A percentile compares a stretch with the other conserved stretches of the same genome.
These are phyloP conservation scores for Pristiophorus japonicus DNA, from an alignment of 2,113 vertebrate species.

Conservation along the genomic window DNA sequence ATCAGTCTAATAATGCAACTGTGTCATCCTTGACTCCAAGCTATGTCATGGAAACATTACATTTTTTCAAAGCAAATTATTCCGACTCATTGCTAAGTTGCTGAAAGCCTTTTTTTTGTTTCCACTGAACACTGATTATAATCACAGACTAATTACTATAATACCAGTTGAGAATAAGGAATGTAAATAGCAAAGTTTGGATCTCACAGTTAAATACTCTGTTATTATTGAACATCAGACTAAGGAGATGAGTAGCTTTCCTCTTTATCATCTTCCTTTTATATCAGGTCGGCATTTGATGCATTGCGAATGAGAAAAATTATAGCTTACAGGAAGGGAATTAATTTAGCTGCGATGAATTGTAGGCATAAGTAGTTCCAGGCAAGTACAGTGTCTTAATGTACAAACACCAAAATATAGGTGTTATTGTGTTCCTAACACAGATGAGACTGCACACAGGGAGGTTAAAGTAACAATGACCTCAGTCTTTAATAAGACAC, in stretches of 20 bases:
- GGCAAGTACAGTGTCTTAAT: neutral
- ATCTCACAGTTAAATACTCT: neutral
- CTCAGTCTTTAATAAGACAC: too few relatives aligned
- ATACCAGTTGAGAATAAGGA: neutral
- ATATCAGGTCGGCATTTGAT: neutral
- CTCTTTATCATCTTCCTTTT: neutral
- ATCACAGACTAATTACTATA: conserved; percentile 10
- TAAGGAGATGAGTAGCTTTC: neutral
- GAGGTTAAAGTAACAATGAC: too few relatives aligned
- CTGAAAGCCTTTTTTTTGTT: neutral
- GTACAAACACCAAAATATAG: neutral
- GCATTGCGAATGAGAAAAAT: neutral
- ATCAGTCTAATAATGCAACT: neutral
- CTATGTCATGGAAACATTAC: neutral
- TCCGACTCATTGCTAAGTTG: neutral
- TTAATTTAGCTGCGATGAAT: neutral
- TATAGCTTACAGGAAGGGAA: neutral
- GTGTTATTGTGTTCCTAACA: too few relatives aligned
- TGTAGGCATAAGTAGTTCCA: neutral
- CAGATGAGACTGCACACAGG: too few relatives aligned
- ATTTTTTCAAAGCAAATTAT: neutral
- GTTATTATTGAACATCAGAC: neutral
- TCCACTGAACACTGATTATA: neutral
- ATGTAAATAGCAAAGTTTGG: conserved; percentile 8
- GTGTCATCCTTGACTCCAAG: neutral